Evolutionary conservation across 2,797 vertebrate genomes (phyloP).

Genomic region (Eupleurogrammus muticus): DNA sequence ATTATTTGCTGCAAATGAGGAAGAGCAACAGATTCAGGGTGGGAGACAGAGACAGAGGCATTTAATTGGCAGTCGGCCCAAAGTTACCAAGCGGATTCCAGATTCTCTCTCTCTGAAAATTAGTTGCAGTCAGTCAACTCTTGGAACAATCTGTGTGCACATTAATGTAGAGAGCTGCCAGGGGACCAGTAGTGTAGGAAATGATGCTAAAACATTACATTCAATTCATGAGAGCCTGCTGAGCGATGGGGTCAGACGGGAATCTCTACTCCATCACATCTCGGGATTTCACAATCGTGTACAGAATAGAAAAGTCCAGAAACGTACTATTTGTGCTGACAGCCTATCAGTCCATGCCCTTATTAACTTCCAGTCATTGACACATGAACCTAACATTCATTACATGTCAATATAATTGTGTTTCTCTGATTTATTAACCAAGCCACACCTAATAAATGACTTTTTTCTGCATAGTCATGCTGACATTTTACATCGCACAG

Average conservation of each 20-base stretch:
- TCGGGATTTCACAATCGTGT: not conserved
- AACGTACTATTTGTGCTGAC: not conserved
- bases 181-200: not conserved
- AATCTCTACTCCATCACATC: conserved; percentile 13
- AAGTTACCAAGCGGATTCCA: conserved; percentile 32
- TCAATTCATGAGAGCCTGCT: not conserved
- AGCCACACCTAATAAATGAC: not conserved
- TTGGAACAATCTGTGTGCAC: conserved; percentile 9
- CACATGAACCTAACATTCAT: not conserved
- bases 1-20: conserved; percentile 64
- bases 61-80: conserved; percentile 52
- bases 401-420: not conserved
- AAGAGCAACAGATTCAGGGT: conserved; percentile 26
- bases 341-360: not conserved
- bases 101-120: conserved; percentile 25
- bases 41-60: conserved; percentile 12
- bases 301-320: conserved; percentile 6
- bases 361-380: not conserved
- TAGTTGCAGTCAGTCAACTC: conserved; percentile 22
- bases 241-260: conserved; percentile 6
- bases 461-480: not conserved
- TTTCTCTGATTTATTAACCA: not conserved
- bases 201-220: not conserved
- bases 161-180: not conserved
- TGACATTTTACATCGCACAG: not conserved